phyloP scores from a whole-genome alignment of 2,888 invertebrate species.

The Panorpa germanica region DNA sequence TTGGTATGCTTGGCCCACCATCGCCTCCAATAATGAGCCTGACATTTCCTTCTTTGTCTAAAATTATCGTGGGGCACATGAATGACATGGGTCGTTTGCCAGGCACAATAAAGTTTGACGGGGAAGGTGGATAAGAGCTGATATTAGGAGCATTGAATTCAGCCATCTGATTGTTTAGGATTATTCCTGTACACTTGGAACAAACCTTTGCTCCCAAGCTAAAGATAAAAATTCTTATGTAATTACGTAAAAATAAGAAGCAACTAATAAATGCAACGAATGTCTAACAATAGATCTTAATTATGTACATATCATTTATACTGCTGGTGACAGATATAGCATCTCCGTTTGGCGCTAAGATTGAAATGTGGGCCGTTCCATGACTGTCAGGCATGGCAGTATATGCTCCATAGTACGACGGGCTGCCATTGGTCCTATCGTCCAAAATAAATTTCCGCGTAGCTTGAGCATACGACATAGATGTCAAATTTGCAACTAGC shows the following conservation, averaged over 20 bases:
- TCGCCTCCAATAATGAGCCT: slow-evolving; percentile 63
- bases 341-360: slow-evolving; percentile 71
- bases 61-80: slow-evolving; percentile 70
- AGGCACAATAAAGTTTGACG: slow-evolving; percentile 66
- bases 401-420: slow-evolving; percentile 51
- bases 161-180: too few species aligned
- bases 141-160: too few species aligned
- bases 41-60: slow-evolving; percentile 41
- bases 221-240: slow-evolving; percentile 15
- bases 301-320: slow-evolving; percentile 72
- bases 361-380: slow-evolving; percentile 82
- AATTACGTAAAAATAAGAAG: slow-evolving; percentile 4
- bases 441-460: slow-evolving; percentile 29
- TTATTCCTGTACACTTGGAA: slow-evolving; percentile 46
- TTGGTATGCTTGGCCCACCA: slow-evolving; percentile 81
- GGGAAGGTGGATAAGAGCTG: slow-evolving; percentile 61
- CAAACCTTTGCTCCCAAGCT: slow-evolving; percentile 68
- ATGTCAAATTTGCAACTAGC: slow-evolving; percentile 44
- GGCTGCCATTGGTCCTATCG: slow-evolving; percentile 35
- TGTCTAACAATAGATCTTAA: too few species aligned
- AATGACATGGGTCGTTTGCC: slow-evolving; percentile 77
- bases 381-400: slow-evolving; percentile 45
- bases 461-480: slow-evolving; percentile 35
- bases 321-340: slow-evolving; percentile 82
- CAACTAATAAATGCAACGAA: not conserved